Evolutionary conservation across 1,140 invertebrate genomes (phyloP).

Genomic region (Eriosoma lanigerum): DNA sequence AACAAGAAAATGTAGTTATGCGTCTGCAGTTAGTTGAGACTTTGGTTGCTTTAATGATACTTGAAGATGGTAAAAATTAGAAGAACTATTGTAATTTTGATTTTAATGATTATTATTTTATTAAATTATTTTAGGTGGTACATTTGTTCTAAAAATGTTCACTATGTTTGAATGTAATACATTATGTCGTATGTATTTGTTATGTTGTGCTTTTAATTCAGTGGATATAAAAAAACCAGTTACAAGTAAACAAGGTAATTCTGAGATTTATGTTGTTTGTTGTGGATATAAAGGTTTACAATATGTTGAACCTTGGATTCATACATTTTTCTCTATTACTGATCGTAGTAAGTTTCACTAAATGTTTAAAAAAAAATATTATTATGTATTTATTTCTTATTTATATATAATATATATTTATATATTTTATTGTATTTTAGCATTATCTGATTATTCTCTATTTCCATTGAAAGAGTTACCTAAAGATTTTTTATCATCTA

Average conservation of each 20-base stretch:
- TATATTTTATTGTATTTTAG: too few relatives aligned
- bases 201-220: conserved; percentile 73
- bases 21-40: conserved; percentile 82
- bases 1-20: conserved; percentile 80
- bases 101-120: neutral
- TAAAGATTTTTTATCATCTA: conserved; percentile 32
- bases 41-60: conserved; percentile 70
- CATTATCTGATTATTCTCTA: neutral
- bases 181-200: conserved; percentile 76
- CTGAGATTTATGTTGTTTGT: conserved; percentile 87
- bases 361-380: neutral
- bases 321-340: conserved; percentile 8
- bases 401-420: too few relatives aligned
- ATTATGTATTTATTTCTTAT: neutral
- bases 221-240: conserved; percentile 83
- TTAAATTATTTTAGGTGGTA: conserved; percentile 62
- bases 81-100: neutral
- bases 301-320: conserved; percentile 40
- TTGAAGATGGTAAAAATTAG: conserved; percentile 60
- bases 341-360: conserved; percentile 28
- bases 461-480: conserved; percentile 42
- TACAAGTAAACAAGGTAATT: conserved; percentile 93
- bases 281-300: conserved; percentile 62
- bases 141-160: conserved; percentile 87
- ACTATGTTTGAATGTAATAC: conserved; percentile 84